phyloP scores from a whole-genome alignment of 2,113 vertebrate genomes.

The Rhegmatorhina hoffmannsi region DNA sequence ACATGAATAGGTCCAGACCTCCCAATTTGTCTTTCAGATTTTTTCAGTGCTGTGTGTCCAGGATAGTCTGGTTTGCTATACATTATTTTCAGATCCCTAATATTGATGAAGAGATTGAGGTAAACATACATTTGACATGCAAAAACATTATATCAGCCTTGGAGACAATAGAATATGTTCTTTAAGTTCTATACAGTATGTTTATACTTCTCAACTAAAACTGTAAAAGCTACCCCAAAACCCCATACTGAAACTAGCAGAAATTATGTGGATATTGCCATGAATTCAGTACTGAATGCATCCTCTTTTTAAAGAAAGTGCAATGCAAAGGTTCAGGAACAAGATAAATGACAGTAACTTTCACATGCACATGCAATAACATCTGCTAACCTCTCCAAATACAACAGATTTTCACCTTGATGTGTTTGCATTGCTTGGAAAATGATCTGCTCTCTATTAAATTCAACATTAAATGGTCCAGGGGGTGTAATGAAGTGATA shows the following conservation, averaged over 20 bases:
- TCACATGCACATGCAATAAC: not conserved
- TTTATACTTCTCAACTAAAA: not conserved
- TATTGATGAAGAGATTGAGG: not conserved
- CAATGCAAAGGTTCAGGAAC: not conserved
- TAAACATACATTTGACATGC: not conserved
- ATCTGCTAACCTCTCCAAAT: slow-evolving; percentile 53
- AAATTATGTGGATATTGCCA: not conserved
- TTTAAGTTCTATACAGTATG: not conserved
- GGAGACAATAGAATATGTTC: not conserved
- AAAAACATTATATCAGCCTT: not conserved
- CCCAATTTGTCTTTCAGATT: not conserved
- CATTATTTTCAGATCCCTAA: not conserved
- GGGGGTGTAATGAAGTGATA: slow-evolving; percentile 63
- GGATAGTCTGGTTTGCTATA: not conserved
- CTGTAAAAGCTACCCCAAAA: not conserved
- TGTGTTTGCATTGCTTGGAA: slow-evolving; percentile 56
- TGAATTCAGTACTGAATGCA: not conserved
- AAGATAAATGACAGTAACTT: not conserved
- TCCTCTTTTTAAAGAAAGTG: not conserved
- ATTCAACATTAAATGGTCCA: slow-evolving; percentile 59
- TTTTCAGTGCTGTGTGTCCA: not conserved
- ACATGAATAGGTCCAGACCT: not conserved
- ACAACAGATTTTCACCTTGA: slow-evolving; percentile 36
- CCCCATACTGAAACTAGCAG: not conserved
- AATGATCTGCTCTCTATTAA: slow-evolving; percentile 59